Evolutionary conservation across 2,797 vertebrate genomes (phyloP).

Genomic region (Oryzias sinensis): DNA sequence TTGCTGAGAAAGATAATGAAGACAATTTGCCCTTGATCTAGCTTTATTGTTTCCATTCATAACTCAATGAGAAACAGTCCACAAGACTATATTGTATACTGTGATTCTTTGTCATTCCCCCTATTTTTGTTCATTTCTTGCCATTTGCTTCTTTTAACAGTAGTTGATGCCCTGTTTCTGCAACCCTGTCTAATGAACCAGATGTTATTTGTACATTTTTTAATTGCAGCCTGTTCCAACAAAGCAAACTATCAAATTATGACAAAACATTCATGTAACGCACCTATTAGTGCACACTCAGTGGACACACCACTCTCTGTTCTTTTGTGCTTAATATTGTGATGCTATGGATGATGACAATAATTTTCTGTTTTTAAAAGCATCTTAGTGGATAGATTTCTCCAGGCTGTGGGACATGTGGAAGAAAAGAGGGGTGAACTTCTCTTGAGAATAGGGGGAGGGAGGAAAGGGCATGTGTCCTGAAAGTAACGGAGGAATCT

Average conservation of each 20-base stretch:
- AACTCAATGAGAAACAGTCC: no score
- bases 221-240: neutral
- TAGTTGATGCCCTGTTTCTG: no score
- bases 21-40: no score
- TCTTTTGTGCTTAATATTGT: constrained; percentile 66
- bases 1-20: no score
- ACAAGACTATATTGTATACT: no score
- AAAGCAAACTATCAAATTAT: constrained; percentile 18
- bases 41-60: no score
- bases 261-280: constrained; percentile 25
- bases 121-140: no score
- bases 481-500: constrained; percentile 54
- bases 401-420: constrained; percentile 66
- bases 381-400: constrained; percentile 75
- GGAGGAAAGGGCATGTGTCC: constrained; percentile 55
- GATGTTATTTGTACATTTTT: no score
- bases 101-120: no score
- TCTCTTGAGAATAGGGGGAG: constrained; percentile 46
- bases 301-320: constrained; percentile 9
- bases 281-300: constrained; percentile 13
- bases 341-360: constrained; percentile 63
- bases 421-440: constrained; percentile 22
- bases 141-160: no score
- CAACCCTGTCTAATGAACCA: no score
- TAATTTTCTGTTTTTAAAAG: constrained; percentile 72